Percentiles rank a stretch among this genome's conserved stretches.
Evolutionary conservation across 2,888 invertebrate species (phyloP).

Genomic region (Melangyna quadrimaculata): DNA sequence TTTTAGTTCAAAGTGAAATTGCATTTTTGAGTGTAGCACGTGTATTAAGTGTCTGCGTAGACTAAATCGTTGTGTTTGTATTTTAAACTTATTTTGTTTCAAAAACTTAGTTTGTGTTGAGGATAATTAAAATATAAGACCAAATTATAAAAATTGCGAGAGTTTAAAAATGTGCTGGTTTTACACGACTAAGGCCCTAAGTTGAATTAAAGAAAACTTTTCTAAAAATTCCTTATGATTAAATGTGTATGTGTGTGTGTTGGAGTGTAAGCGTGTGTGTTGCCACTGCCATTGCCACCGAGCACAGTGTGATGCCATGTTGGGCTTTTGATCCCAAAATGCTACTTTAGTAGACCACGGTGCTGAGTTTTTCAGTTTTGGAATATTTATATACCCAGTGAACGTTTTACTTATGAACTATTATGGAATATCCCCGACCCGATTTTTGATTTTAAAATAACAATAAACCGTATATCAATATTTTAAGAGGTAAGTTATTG

Average conservation of each 20-base stretch:
- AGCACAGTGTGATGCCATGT: conserved; percentile 81
- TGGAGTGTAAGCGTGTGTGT: conserved; percentile 62
- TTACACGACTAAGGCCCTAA: background rate
- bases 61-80: background rate
- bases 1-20: background rate
- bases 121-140: background rate
- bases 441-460: conserved; percentile 39
- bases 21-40: conserved; percentile 1
- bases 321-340: conserved; percentile 71
- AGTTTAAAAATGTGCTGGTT: background rate
- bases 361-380: conserved; percentile 34
- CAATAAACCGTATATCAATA: background rate
- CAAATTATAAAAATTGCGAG: background rate
- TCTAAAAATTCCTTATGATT: conserved; percentile 51
- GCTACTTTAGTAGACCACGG: conserved; percentile 68
- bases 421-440: conserved; percentile 24
- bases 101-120: background rate
- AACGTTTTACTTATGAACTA: conserved; percentile 45
- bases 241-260: conserved; percentile 60
- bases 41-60: background rate
- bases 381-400: conserved; percentile 32
- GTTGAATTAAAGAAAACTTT: conserved; percentile 54
- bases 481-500: conserved; percentile 29
- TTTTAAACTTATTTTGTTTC: background rate
- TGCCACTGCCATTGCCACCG: conserved; percentile 81